Percentiles rank a stretch among this genome's conserved stretches.
These are phyloP conservation scores for Pipa parva DNA, from an alignment of 2,113 vertebrate species.

Conservation along the genomic window DNA sequence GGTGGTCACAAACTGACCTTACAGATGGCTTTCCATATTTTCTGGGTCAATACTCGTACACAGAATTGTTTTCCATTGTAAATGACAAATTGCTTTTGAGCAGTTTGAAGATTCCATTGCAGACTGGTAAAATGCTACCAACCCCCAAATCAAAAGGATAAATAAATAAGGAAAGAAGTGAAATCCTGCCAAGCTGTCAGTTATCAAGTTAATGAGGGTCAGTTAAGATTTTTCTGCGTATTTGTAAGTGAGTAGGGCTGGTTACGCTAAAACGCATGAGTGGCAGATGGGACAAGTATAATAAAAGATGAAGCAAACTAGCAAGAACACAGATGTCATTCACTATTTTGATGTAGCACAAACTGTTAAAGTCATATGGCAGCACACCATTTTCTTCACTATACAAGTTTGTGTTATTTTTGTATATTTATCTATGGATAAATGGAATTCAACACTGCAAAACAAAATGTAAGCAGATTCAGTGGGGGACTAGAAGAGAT, in stretches of 20 bases:
- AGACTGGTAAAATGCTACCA: slow-evolving; percentile 2
- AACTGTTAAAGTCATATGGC: neutral
- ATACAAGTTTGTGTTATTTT: neutral
- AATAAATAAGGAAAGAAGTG: neutral
- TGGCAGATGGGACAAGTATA: slow-evolving; percentile 14
- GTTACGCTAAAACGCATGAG: slow-evolving; percentile 8
- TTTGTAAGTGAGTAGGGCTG: slow-evolving; percentile 3
- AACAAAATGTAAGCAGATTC: no score
- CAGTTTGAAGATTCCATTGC: neutral
- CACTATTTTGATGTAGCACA: neutral
- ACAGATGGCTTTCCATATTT: neutral
- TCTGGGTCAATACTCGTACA: slow-evolving; percentile 14
- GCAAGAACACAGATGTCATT: neutral
- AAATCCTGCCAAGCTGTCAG: slow-evolving; percentile 26
- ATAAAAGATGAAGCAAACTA: neutral
- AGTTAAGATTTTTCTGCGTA: slow-evolving; percentile 14
- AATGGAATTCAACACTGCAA: no score
- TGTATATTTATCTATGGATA: no score
- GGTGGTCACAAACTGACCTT: slow-evolving; percentile 12
- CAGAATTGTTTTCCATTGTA: slow-evolving; percentile 17
- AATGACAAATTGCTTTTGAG: neutral
- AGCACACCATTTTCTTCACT: neutral
- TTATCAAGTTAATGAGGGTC: slow-evolving; percentile 25
- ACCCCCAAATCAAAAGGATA: slow-evolving; percentile 9
- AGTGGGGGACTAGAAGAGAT: no score